Conservation (phyloP, 2,113 vertebrate genomes). For the Lagopus leucura region DNA sequence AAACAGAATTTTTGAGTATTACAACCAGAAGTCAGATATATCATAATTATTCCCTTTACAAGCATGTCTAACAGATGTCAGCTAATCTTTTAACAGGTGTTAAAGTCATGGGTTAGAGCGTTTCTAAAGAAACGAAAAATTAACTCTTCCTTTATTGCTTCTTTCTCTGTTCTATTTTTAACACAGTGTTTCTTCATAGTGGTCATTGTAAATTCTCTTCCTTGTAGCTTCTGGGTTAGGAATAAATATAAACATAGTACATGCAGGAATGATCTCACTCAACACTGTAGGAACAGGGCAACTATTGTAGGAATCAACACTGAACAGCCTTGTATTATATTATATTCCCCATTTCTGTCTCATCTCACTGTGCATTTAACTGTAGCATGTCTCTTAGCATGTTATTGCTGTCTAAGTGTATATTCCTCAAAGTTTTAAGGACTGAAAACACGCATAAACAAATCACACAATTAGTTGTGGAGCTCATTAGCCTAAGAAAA, state of each 20-base stretch:
- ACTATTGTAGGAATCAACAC: neutral
- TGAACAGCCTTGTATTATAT: neutral
- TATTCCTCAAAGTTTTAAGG: neutral
- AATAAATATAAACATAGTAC: neutral
- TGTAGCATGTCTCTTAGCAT: neutral
- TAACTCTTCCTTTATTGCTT: neutral
- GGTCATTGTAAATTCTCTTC: neutral
- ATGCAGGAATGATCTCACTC: neutral
- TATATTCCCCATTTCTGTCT: neutral
- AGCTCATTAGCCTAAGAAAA: neutral
- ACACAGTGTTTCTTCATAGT: neutral
- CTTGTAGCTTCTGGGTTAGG: neutral
- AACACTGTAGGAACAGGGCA: neutral
- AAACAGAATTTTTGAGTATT: constrained; percentile 70
- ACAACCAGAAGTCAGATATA: constrained; percentile 67
- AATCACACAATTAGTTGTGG: neutral
- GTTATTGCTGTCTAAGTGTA: neutral
- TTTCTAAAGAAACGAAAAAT: neutral
- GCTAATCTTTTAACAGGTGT: constrained; percentile 66
- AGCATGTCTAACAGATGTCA: constrained; percentile 31
- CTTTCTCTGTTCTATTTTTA: neutral
- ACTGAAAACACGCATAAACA: neutral
- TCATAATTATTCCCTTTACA: constrained; percentile 65
- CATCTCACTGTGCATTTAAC: neutral
- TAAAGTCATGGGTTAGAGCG: neutral